Evolutionary conservation across 2,888 invertebrate genomes (phyloP).

Genomic region (Pemphredon lugubris): DNA sequence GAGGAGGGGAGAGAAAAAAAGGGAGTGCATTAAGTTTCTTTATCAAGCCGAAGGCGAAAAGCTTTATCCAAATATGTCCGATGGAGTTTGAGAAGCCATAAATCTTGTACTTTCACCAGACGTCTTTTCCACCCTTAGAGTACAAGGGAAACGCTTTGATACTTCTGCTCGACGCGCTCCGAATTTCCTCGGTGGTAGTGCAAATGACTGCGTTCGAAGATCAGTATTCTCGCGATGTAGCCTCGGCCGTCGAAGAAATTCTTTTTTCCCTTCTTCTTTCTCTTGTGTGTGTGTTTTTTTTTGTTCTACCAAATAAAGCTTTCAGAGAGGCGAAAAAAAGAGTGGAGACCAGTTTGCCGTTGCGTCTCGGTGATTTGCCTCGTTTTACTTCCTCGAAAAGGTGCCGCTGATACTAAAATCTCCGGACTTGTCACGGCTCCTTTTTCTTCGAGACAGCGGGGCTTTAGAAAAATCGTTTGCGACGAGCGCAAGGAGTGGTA

Average conservation of each 20-base stretch:
- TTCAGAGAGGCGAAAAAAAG: slow-evolving; percentile 3
- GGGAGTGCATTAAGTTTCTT: neutral
- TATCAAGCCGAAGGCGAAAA: slow-evolving; percentile 11
- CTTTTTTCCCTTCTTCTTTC: slow-evolving; percentile 18
- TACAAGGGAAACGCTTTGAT: slow-evolving; percentile 52
- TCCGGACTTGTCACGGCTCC: slow-evolving; percentile 25
- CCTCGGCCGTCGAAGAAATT: slow-evolving; percentile 22
- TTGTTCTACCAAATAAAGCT: slow-evolving; percentile 33
- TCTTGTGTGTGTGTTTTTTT: no score
- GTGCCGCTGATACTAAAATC: slow-evolving; percentile 49
- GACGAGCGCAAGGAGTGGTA: slow-evolving; percentile 31
- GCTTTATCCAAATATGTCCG: slow-evolving; percentile 43
- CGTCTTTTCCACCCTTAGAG: slow-evolving; percentile 22
- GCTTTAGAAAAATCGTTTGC: slow-evolving; percentile 49
- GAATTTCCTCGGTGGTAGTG: slow-evolving; percentile 28
- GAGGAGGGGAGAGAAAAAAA: neutral
- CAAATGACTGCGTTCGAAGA: slow-evolving; percentile 51
- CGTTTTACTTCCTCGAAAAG: slow-evolving; percentile 50
- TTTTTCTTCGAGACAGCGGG: slow-evolving; percentile 31
- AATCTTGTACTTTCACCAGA: slow-evolving; percentile 44
- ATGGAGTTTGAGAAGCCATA: slow-evolving; percentile 48
- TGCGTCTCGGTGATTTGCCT: slow-evolving; percentile 43
- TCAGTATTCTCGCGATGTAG: slow-evolving; percentile 37
- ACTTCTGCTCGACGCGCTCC: slow-evolving; percentile 32
- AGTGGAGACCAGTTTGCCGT: slow-evolving; percentile 5